phyloP scores from a whole-genome alignment of 2,797 vertebrate genomes.

The Enteromius unitaeniatus region DNA sequence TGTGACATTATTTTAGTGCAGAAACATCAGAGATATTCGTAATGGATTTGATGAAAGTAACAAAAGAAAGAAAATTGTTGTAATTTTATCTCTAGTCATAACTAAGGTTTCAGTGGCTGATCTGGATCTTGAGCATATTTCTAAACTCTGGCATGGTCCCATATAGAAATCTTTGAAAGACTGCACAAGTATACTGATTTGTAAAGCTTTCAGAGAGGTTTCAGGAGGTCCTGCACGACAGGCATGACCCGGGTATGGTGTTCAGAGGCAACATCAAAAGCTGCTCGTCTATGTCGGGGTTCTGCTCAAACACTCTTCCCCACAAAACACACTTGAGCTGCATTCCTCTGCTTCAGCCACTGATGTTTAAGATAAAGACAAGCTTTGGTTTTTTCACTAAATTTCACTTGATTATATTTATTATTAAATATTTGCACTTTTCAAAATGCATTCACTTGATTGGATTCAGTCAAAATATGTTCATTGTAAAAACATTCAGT shows the following conservation, averaged over 20 bases:
- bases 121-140: not conserved
- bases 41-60: not conserved
- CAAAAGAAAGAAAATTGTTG: not conserved
- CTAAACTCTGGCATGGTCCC: not conserved
- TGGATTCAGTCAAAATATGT: not conserved
- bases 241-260: not conserved
- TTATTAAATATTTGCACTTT: not conserved
- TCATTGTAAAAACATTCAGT: not conserved
- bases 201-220: not conserved
- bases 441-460: not conserved
- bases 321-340: not conserved
- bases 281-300: not conserved
- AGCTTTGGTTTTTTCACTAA: not conserved
- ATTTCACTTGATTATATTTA: not conserved
- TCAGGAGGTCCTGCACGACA: not conserved
- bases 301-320: not conserved
- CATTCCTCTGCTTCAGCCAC: not conserved
- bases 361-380: constrained; percentile 5
- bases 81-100: not conserved
- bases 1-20: too few species aligned
- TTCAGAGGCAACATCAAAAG: not conserved
- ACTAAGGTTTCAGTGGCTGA: not conserved
- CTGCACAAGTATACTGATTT: not conserved
- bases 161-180: not conserved
- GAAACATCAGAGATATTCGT: not conserved